These are phyloP conservation scores for Dicrostonyx torquatus DNA, from an alignment of 2,797 vertebrate species.

Conservation along the genomic window DNA sequence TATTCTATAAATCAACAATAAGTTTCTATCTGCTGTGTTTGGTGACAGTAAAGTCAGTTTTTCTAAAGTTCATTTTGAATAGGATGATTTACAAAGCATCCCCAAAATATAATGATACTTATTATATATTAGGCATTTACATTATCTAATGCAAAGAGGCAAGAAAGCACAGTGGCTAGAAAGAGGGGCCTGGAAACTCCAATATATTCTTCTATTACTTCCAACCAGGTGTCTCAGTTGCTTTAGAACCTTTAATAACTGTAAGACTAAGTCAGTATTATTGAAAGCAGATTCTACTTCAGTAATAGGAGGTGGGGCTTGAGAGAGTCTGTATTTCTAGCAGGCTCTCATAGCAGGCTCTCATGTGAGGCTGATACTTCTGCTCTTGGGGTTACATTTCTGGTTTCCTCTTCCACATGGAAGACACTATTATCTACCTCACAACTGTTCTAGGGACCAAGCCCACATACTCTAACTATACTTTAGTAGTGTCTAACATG, in stretches of 20 bases:
- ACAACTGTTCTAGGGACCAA: neutral
- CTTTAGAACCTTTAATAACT: neutral
- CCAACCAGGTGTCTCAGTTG: neutral
- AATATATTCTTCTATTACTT: neutral
- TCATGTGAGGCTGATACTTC: neutral
- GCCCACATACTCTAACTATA: neutral
- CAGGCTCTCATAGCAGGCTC: neutral
- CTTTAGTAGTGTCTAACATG: neutral
- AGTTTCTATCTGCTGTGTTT: constrained; percentile 10
- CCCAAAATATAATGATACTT: neutral
- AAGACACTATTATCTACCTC: neutral
- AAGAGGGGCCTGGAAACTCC: neutral
- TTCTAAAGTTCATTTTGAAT: neutral
- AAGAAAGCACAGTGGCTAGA: neutral
- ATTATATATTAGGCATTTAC: neutral
- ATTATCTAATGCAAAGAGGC: neutral
- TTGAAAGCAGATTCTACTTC: neutral
- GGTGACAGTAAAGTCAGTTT: neutral
- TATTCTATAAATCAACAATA: neutral
- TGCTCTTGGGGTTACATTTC: neutral
- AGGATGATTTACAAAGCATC: neutral
- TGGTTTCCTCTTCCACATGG: neutral
- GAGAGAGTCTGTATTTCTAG: constrained; percentile 36
- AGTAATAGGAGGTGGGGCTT: neutral
- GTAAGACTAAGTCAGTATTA: neutral